Evolutionary conservation across 1,140 invertebrate species (phyloP), one percentile per base, ranked within the genome.

Genomic region (Trigoniulus corallinus): DNA sequence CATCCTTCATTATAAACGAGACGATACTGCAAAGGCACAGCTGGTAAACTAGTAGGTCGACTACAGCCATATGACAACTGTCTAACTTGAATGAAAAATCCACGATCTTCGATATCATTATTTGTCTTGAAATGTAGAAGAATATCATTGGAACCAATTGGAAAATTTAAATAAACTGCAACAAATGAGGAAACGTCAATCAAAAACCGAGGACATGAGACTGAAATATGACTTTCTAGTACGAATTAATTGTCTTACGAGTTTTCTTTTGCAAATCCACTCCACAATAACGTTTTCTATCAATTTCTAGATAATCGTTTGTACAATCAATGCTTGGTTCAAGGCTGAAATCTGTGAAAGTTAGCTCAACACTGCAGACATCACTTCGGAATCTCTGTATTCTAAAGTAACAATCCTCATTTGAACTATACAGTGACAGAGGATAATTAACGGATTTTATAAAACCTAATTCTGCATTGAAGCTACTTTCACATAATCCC

Each of bases 21-120:
- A 4, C 4, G 4, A 21, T 20, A 24, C 18, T 21, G 18, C 4
- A 44, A 18, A 44, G 18, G 18, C 4, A 21, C 42, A 44, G 18
- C 42, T 20, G 42, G 18, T 7, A 44, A 18, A 4, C 18, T 18
- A 4, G 18, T 10, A 7, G 18, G 18, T 44, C 24, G 7, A 20
- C 24, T 24, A 24, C 42, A 44, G 24, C 18, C 42, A 44, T 44
- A 44, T 7, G 42, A 20, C 18, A 44, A 24, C 21, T 44, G 42
- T 44, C 42, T 44, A 24, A 20, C 42, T 24, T 44, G 42, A 44
- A 44, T 44, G 42, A 44, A 44, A 24, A 44, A 44, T 20, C 42
- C 42, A 7, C 21, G 18, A 24, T 24, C 42, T 44, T 44, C 18
- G 12, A 10, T 4, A 24, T 7, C 4, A 24, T 20, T 18, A 20